phyloP scores from a whole-genome alignment of 2,113 vertebrate species.

The Periophthalmodon schlosseri region DNA sequence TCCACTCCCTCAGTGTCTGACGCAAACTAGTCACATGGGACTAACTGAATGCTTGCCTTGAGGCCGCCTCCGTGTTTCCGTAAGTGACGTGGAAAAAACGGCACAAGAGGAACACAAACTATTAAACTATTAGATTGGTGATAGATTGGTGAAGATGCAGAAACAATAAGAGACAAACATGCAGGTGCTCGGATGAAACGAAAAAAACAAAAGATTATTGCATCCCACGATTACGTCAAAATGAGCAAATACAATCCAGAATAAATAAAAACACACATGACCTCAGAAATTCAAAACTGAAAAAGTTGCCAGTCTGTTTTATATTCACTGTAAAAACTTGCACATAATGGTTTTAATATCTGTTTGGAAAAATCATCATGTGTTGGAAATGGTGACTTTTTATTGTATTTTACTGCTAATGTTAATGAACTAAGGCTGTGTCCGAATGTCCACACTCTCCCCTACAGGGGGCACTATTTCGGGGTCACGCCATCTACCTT shows the following conservation, averaged over 20 bases:
- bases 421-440: no score
- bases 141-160: neutral
- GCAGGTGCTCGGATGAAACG: neutral
- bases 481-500: no score
- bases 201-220: neutral
- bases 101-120: neutral
- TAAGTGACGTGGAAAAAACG: neutral
- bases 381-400: no score
- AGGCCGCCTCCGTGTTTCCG: conserved; percentile 49
- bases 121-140: neutral
- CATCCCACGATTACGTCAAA: neutral
- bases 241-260: neutral
- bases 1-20: conserved; percentile 40
- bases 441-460: no score
- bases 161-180: neutral
- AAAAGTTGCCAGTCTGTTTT: no score
- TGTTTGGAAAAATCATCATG: no score
- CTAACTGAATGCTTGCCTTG: conserved; percentile 67
- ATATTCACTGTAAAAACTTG: no score
- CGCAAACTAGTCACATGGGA: conserved; percentile 67
- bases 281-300: no score
- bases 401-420: no score
- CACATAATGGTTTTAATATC: no score
- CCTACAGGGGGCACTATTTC: no score
- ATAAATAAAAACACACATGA: no score